Evolutionary conservation across 2,888 invertebrate species (phyloP).

Genomic region (Leptinotarsa tumamoca): DNA sequence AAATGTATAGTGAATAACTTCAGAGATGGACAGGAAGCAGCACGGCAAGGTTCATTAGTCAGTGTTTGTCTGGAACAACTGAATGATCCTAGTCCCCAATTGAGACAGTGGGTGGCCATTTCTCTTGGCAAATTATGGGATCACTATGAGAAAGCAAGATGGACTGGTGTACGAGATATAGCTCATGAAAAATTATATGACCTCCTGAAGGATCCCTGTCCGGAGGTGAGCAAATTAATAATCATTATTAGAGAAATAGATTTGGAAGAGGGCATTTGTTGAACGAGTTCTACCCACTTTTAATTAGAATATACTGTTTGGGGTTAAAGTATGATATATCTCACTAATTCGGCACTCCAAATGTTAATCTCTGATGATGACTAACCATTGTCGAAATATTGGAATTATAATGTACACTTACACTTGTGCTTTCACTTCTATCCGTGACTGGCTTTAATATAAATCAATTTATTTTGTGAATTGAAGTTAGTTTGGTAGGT

Average conservation of each 20-base stretch:
- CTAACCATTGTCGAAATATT: too few species aligned
- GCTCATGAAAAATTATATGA: slow-evolving; percentile 95
- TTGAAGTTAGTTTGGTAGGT: too few species aligned
- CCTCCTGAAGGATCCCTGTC: slow-evolving; percentile 82
- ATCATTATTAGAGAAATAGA: background rate
- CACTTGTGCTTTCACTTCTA: too few species aligned
- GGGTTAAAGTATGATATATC: too few species aligned
- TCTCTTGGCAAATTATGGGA: slow-evolving; percentile 93
- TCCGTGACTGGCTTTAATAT: too few species aligned
- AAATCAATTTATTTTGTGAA: too few species aligned
- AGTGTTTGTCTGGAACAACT: slow-evolving; percentile 93
- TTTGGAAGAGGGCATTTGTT: too few species aligned
- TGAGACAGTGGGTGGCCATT: slow-evolving; percentile 91
- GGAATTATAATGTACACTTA: too few species aligned
- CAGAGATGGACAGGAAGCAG: slow-evolving; percentile 89
- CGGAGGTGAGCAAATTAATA: slow-evolving; percentile 75
- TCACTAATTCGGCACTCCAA: too few species aligned
- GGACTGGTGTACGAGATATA: slow-evolving; percentile 95
- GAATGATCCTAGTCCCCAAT: slow-evolving; percentile 74
- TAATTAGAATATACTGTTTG: too few species aligned
- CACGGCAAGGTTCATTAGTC: slow-evolving; percentile 89
- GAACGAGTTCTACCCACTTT: too few species aligned
- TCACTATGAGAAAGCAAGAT: slow-evolving; percentile 87
- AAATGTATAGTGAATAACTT: slow-evolving; percentile 94
- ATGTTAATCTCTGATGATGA: too few species aligned